Percentiles rank a stretch among this genome's conserved stretches.
Evolutionary conservation across 2,113 vertebrate species (phyloP).

Genomic region (cattle (Bos taurus)): ARS-UCD2.0 NC_037331.1:115827501-115828000

Average conservation of each 20-base stretch:
- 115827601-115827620: no score
- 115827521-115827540: no score
- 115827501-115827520: no score
- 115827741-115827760: rapidly evolving
- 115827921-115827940: rapidly evolving
- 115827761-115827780: rapidly evolving
- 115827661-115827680: neutral
- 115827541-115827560: no score
- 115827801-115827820: neutral
- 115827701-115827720: neutral
- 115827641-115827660: no score
- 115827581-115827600: no score
- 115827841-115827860: rapidly evolving
- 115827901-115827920: no score
- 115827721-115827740: neutral
- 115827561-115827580: no score
- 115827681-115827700: no score
- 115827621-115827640: no score
- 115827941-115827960: neutral
- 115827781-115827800: neutral
- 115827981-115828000: neutral
- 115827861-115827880: neutral
- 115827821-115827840: neutral
- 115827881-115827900: rapidly evolving
- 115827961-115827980: neutral